Evolutionary conservation across 2,797 vertebrate genomes (phyloP).

Genomic region (Sebastolobus alascanus): DNA sequence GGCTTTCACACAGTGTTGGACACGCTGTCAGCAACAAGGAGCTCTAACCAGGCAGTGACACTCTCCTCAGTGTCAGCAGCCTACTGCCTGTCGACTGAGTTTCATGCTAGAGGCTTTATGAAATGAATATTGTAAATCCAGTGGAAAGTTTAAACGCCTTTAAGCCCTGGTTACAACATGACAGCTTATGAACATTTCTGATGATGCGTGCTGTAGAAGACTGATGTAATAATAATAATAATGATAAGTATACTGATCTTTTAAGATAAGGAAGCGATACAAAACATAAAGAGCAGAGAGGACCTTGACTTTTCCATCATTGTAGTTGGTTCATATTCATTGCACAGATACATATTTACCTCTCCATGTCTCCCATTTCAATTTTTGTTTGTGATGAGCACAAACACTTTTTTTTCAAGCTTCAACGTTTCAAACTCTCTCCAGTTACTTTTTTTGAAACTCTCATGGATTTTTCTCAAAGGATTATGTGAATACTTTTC

Average conservation of each 20-base stretch:
- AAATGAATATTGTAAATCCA: constrained; percentile 54
- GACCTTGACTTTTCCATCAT: background rate
- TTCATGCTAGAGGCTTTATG: constrained; percentile 60
- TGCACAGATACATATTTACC: background rate
- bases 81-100: constrained; percentile 58
- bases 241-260: background rate
- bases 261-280: background rate
- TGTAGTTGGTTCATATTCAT: background rate
- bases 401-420: constrained; percentile 16
- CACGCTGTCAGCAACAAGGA: constrained; percentile 62
- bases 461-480: constrained; percentile 48
- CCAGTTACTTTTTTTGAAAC: constrained; percentile 23
- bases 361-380: background rate
- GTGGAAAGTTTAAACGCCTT: constrained; percentile 30
- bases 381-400: constrained; percentile 32
- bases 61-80: constrained; percentile 47
- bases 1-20: constrained; percentile 63
- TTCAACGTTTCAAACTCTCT: constrained; percentile 29
- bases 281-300: background rate
- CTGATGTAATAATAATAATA: constrained; percentile 1
- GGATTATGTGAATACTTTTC: constrained; percentile 57
- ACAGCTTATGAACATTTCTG: constrained; percentile 33
- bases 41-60: constrained; percentile 52
- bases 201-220: constrained; percentile 8
- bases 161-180: constrained; percentile 21